Percentiles rank a stretch among this genome's conserved stretches.
Evolutionary conservation across 2,113 vertebrate species (phyloP).

Genomic region (Argyrosomus japonicus): DNA sequence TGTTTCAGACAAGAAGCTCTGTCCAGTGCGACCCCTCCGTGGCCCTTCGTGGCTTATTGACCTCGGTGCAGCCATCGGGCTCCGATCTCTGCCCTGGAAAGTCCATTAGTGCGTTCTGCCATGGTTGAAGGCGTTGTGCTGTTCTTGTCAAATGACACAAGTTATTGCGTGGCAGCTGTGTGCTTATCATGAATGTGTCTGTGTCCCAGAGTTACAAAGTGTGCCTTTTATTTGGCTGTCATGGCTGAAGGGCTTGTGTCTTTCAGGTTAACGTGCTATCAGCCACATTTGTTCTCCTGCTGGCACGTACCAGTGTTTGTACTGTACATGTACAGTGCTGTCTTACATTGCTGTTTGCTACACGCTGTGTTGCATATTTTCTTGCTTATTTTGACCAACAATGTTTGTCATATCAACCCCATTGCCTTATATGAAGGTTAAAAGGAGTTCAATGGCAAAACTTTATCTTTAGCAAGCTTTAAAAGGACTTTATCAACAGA

Average conservation of each 20-base stretch:
- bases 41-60: slow-evolving; percentile 48
- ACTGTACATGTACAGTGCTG: neutral
- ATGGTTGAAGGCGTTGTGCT: slow-evolving; percentile 8
- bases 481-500: neutral
- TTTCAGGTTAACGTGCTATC: slow-evolving; percentile 34
- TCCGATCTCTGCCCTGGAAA: slow-evolving; percentile 47
- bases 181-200: slow-evolving; percentile 36
- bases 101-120: slow-evolving; percentile 31
- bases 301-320: neutral
- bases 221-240: slow-evolving; percentile 30
- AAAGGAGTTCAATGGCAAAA: neutral
- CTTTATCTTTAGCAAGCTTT: neutral
- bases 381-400: neutral
- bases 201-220: slow-evolving; percentile 34
- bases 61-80: slow-evolving; percentile 42
- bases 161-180: slow-evolving; percentile 52
- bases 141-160: slow-evolving; percentile 39
- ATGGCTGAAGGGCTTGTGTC: slow-evolving; percentile 37
- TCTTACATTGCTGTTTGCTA: neutral
- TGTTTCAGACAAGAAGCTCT: slow-evolving; percentile 40
- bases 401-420: neutral
- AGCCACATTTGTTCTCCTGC: slow-evolving; percentile 19
- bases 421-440: neutral
- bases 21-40: slow-evolving; percentile 52
- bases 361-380: neutral